Evolutionary conservation across 2,113 vertebrate genomes (phyloP), one percentile per base, ranked within the genome.

Genomic region (Nanger granti): DNA sequence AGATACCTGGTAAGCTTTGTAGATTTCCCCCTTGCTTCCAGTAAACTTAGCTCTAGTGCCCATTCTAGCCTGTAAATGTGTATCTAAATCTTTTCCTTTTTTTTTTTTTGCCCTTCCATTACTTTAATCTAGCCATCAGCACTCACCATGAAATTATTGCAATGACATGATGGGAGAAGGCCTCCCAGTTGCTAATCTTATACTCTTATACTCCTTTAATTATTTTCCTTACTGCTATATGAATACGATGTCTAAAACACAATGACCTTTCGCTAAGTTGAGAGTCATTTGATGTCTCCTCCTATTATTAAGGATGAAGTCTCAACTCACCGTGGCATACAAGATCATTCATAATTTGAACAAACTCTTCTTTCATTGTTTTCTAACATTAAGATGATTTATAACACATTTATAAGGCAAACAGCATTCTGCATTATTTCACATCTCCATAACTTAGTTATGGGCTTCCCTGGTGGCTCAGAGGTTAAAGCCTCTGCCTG

Each of bases 231-330:
- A 37, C 1, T 26, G 15, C 28, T 64, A 26, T 15, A 11, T 62
- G 12, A 83, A 7, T 22, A 95, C 7, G 2, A 3, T 41, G 1
- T 60, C 57, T 86, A 87, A 97, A 89, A 73, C 37, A 76, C 31
- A 87, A 8, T 57, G n/a, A 11, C 0, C 10, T 15, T 17, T 4
- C 1, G 2, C 0, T 41, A 18, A 11, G 37, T 22, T 55, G 49
- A 41, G 54, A 93, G 49, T 47, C 15, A 66, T 93, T 92, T 79
- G 34, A 52, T 37, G 18, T 82, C 15, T 89, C 5, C 20, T 59
- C 14, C 2, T 64, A 66, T 37, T 66, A 10, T 54, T 73, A 60
- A 94, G 31, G 5, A 62, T 62, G 54, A 86, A 89, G 8, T 55
- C 41, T 92, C 84, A 89, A 29, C 47, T 96, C 12, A 94, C 11